Evolutionary conservation across 2,113 vertebrate genomes (phyloP), one percentile per base, ranked within the genome.

Genomic region (Henicopernis longicauda): DNA sequence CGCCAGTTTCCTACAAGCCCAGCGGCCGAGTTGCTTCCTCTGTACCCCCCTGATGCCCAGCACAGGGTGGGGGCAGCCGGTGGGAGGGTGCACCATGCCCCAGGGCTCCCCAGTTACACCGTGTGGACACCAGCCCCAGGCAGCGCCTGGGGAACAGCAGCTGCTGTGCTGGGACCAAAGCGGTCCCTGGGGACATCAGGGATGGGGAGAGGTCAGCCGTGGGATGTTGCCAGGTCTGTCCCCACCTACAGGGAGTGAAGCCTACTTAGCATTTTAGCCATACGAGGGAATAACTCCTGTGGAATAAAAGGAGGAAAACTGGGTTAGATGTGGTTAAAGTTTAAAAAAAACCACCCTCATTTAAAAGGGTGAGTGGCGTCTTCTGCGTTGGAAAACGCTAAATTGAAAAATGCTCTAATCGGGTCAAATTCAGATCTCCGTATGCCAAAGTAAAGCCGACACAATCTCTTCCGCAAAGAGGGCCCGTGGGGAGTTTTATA

Each of bases 21-120:
- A 54, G 45, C 0, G 0, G 20, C 23, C 0, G 0, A 70, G 17
- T 23, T 6, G 2, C 45, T 90, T 36, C 15, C 19, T 47, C 45
- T 0, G 0, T 21, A 32, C 10, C 9, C 2, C 5, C 2, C 13
- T 8, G 3, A 38, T n/a, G 42, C 7, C 55, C 29, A 36, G n/a
- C n/a, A 31, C 18, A 23, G 42, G 29, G 38, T 23, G n/a, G 14
- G 15, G 20, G 25, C 42, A 57, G 44, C 7, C 2, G 1, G 47
- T 4, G 0, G 16, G 19, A 72, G 6, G 15, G 22, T 36, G 29
- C 31, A 32, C 27, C 10, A 5, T 42, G 27, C 40, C 16, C 16
- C 49, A 36, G 36, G 27, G 13, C 22, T 62, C 17, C n/a, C 34
- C 0, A 1, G 10, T 38, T 4, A 3, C 58, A 16, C 25, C 3